These are phyloP conservation scores for Aurelia coerulea DNA, from an alignment of 30 jellyfish, hydroid and myxozoan genomes.

Conservation along the genomic window DNA sequence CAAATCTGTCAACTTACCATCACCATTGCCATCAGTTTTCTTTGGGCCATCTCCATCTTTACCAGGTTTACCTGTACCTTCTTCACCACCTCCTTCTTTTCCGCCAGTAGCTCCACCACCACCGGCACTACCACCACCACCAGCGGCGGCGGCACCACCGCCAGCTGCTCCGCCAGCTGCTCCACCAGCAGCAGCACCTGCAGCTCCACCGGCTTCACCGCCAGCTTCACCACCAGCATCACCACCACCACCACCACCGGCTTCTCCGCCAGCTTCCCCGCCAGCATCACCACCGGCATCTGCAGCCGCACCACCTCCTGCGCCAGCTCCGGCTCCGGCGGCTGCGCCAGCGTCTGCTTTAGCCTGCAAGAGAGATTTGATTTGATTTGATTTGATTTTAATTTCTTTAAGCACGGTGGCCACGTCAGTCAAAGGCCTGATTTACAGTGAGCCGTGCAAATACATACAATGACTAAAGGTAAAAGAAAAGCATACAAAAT, in stretches of 20 bases:
- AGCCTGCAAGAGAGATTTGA: background rate
- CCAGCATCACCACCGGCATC: no score
- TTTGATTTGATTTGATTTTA: no score
- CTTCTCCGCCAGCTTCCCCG: conserved; percentile 1
- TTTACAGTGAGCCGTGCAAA: no score
- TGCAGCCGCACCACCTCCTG: no score
- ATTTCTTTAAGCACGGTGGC: no score
- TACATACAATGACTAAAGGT: no score
- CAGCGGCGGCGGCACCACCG: conserved; percentile 39
- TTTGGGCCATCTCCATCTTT: background rate
- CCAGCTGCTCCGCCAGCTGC: conserved; percentile 58
- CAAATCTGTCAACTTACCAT: no score
- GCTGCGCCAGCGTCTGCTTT: conserved; percentile 38
- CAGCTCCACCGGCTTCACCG: conserved; percentile 36
- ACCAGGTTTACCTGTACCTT: background rate
- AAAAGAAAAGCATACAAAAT: no score
- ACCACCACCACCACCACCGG: conserved; percentile 37
- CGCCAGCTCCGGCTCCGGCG: no score
- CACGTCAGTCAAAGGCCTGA: no score
- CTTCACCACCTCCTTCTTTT: conserved; percentile 11
- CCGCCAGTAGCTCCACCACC: conserved; percentile 36
- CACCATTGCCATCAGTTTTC: no score
- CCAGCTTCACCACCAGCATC: conserved; percentile 53
- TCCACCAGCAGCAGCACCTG: conserved; percentile 26
- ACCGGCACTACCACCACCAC: conserved; percentile 39